Evolutionary conservation across 2,113 vertebrate species (phyloP), one percentile per base, ranked within the genome.

Genomic region (Myanophis thanlyinensis): DNA sequence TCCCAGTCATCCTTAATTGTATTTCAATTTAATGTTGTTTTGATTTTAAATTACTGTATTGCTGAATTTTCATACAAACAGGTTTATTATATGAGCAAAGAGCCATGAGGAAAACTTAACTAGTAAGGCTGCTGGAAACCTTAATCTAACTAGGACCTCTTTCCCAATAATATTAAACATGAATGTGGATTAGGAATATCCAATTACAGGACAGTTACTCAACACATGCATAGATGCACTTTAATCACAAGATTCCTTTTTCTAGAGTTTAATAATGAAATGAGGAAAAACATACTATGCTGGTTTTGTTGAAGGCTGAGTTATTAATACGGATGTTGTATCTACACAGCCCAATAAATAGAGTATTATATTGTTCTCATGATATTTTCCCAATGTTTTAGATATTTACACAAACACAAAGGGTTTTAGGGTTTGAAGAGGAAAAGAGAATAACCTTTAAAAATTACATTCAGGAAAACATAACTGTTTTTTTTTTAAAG

Each of bases 401-500:
- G 52, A 27, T 4, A 93, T 93, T 59, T 23, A 85, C 4, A 49
- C 20, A 2, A n/a, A 13, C 22, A 49, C 22, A 85, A 49, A 49
- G n/a, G 27, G 5, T 40, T 40, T 80, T 80, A 62, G 23, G 5
- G 10, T 62, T 27, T 84, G 46, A 27, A 67, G 46, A 2, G 40
- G 62, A 27, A 3, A 6, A 12, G 15, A 15, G 48, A 15, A 44
- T 30, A 47, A 53, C 91, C 56, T 40, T 84, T 25, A 15, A 30
- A 80, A 44, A 48, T 10, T 94, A 25, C 48, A 85, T 67, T 35
- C 80, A 59, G 53, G 90, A 92, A 86, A 93, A 93, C 30, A 86
- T 86, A 67, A 91, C 40, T 67, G 3, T 87, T 2, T 23, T 89
- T 67, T 67, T 62, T 30, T 84, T 53, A 94, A 95, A 89, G 85